These are phyloP conservation scores for Hydrolagus affinis DNA, from an alignment of 2,113 vertebrate genomes.

Conservation along the genomic window DNA sequence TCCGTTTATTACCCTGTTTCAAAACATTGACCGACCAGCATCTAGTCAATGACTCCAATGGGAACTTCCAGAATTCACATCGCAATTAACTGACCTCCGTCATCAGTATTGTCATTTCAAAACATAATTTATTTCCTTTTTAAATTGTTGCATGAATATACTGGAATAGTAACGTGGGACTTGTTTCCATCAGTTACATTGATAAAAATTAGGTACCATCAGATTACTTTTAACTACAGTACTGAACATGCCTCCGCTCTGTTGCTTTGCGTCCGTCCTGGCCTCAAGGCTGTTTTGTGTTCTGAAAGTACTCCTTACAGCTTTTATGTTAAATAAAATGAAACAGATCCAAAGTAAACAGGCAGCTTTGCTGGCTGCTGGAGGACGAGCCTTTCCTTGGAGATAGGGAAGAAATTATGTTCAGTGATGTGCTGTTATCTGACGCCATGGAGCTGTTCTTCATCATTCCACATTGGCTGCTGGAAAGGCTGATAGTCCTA, in stretches of 20 bases:
- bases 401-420: conserved; percentile 27
- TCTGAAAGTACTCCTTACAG: conserved; percentile 29
- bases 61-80: conserved; percentile 52
- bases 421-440: conserved; percentile 32
- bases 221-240: conserved; percentile 7
- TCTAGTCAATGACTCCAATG: conserved; percentile 55
- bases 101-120: conserved; percentile 6
- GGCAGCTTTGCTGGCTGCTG: conserved; percentile 31
- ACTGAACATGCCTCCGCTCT: conserved; percentile 6
- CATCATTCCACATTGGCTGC: conserved; percentile 29
- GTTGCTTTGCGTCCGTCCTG: background rate
- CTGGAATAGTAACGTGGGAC: conserved; percentile 12
- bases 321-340: conserved; percentile 31
- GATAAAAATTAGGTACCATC: background rate
- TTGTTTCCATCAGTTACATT: background rate
- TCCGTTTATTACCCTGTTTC: conserved; percentile 90
- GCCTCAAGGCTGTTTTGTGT: background rate
- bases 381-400: conserved; percentile 31
- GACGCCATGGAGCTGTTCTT: conserved; percentile 30
- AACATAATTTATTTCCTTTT: conserved; percentile 18
- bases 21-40: conserved; percentile 48
- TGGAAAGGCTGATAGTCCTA: conserved; percentile 30
- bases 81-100: background rate
- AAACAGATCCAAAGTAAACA: conserved; percentile 29
- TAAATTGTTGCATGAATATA: background rate